These are phyloP conservation scores for Zoroaster sp. DNA, from an alignment of 53 echinoderm and acorn worm genomes.

Conservation along the genomic window DNA sequence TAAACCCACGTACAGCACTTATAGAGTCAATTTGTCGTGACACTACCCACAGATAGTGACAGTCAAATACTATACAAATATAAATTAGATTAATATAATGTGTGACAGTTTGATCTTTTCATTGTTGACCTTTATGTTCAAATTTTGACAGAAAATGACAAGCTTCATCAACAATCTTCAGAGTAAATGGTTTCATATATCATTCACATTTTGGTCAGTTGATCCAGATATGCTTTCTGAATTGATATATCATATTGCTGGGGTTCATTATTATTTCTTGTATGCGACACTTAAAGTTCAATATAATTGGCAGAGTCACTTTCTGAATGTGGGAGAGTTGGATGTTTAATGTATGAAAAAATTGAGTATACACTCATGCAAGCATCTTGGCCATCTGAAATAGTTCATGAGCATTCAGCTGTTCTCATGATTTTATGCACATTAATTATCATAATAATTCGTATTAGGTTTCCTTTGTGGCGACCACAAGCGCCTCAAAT, in stretches of 20 bases:
- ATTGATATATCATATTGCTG: not conserved
- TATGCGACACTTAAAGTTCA: too few relatives aligned
- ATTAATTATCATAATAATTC: conserved; percentile 41
- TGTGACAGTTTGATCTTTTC: not conserved
- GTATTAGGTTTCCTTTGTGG: conserved; percentile 21
- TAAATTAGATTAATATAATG: not conserved
- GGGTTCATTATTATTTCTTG: not conserved
- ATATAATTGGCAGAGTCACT: too few relatives aligned
- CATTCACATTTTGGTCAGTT: not conserved
- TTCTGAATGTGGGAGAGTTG: too few relatives aligned
- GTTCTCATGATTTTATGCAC: not conserved
- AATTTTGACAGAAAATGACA: not conserved
- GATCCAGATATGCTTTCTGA: not conserved
- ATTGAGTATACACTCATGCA: not conserved
- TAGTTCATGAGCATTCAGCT: not conserved
- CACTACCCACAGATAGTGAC: not conserved
- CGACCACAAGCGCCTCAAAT: not conserved
- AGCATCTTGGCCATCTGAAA: not conserved
- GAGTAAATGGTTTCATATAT: not conserved
- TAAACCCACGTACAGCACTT: not conserved
- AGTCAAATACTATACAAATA: not conserved
- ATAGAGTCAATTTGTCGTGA: not conserved
- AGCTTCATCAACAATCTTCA: not conserved
- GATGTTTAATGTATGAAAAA: too few relatives aligned
- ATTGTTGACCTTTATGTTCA: not conserved